A percentile compares a stretch with the other conserved stretches of the same genome.
Evolutionary conservation across 2,888 invertebrate genomes (phyloP).

Genomic region (Eupithecia abbreviata): DNA sequence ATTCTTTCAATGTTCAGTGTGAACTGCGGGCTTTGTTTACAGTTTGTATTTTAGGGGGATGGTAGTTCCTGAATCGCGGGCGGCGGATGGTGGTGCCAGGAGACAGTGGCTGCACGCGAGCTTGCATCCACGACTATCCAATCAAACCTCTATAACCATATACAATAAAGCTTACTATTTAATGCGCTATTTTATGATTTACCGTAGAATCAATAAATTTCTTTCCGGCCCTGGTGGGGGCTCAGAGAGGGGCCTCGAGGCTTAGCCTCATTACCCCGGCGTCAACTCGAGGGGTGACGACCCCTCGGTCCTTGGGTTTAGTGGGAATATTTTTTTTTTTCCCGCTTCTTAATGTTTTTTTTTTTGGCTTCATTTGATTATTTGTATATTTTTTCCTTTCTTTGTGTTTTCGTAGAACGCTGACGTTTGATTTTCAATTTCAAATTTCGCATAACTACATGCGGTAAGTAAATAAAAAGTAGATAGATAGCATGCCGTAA

Average conservation of each 20-base stretch:
- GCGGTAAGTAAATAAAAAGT: conserved; percentile 23
- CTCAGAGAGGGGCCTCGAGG: too few relatives aligned
- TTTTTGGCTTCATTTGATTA: too few relatives aligned
- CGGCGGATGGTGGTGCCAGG: conserved; percentile 82
- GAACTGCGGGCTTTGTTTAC: conserved; percentile 68
- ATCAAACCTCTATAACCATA: conserved; percentile 59
- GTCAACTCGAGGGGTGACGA: too few relatives aligned
- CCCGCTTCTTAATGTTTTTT: too few relatives aligned
- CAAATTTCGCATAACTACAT: conserved; percentile 52
- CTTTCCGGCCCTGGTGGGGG: too few relatives aligned
- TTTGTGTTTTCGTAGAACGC: too few relatives aligned
- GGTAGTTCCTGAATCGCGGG: conserved; percentile 71
- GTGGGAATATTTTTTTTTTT: too few relatives aligned
- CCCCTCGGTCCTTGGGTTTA: too few relatives aligned
- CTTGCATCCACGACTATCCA: conserved; percentile 68
- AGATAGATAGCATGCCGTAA: conserved; percentile 12
- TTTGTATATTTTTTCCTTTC: too few relatives aligned
- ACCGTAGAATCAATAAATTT: too few relatives aligned
- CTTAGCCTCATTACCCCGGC: too few relatives aligned
- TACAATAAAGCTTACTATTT: conserved; percentile 61
- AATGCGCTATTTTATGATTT: conserved; percentile 48
- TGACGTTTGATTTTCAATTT: conserved; percentile 57
- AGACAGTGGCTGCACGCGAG: conserved; percentile 75
- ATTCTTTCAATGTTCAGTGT: conserved; percentile 50
- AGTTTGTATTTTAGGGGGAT: conserved; percentile 60